These are phyloP conservation scores for Drosophila yooni DNA, from an alignment of 2,888 invertebrate genomes.

Conservation along the genomic window DNA sequence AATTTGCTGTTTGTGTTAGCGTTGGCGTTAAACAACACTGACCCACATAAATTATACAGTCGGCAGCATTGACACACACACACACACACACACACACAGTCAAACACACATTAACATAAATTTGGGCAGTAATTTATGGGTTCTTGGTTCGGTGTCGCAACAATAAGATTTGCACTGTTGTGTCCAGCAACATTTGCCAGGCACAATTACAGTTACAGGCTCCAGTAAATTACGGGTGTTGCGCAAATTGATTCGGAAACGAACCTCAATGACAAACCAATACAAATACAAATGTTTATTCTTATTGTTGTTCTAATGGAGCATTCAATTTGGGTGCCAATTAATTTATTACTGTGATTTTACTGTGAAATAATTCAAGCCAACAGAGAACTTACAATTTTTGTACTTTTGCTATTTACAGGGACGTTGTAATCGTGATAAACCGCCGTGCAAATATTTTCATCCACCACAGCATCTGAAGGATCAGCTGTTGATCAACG, in stretches of 20 bases:
- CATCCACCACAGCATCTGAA: constrained; percentile 99
- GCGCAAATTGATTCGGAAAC: constrained; percentile 27
- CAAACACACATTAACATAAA: constrained; percentile 58
- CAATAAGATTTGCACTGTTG: constrained; percentile 21
- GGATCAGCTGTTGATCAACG: constrained; percentile 99
- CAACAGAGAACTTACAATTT: not conserved
- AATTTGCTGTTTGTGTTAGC: constrained; percentile 19
- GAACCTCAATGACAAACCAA: constrained; percentile 26
- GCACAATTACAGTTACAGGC: constrained; percentile 1
- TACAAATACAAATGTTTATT: constrained; percentile 5
- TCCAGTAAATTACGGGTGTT: constrained; percentile 29
- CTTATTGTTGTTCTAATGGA: constrained; percentile 13
- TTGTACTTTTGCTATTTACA: constrained; percentile 86
- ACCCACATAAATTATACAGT: constrained; percentile 39
- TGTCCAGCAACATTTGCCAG: constrained; percentile 9
- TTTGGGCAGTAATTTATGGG: constrained; percentile 59
- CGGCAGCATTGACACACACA: constrained; percentile 11
- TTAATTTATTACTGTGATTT: constrained; percentile 22
- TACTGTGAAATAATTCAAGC: not conserved
- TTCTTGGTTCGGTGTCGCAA: constrained; percentile 23
- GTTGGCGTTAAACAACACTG: constrained; percentile 43
- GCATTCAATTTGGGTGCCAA: not conserved
- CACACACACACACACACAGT: constrained; percentile 5
- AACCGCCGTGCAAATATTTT: constrained; percentile 99
- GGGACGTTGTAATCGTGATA: constrained; percentile 99